Conservation (phyloP, 2,888 invertebrate genomes). For the Gortyna flavago region DNA sequence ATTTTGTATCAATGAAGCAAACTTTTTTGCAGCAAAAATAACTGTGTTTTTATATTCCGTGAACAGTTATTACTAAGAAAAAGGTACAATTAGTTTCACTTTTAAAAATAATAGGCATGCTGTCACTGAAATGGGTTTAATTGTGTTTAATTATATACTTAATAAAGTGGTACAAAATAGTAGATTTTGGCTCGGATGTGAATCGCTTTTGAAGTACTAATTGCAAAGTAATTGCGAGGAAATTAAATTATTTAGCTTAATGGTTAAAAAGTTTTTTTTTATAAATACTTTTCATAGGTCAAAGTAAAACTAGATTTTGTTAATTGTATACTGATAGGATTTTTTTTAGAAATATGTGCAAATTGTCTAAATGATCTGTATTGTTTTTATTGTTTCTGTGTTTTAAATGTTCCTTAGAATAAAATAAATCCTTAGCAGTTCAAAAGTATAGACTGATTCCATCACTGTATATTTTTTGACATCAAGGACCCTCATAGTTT, state of each 20-base stretch:
- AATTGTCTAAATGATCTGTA: slow-evolving; percentile 9
- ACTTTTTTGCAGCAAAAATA: slow-evolving; percentile 1
- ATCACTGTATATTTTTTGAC: slow-evolving; percentile 40
- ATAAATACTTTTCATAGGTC: background rate
- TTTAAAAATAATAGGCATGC: slow-evolving; percentile 22
- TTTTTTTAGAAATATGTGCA: slow-evolving; percentile 16
- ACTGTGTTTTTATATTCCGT: slow-evolving; percentile 1
- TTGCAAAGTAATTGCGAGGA: slow-evolving; percentile 1
- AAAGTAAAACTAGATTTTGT: background rate
- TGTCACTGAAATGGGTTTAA: background rate
- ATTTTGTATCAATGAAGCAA: slow-evolving; percentile 27
- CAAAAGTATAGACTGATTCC: slow-evolving; percentile 20
- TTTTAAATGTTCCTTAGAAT: slow-evolving; percentile 24
- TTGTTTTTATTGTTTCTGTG: background rate
- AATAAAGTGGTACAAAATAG: background rate
- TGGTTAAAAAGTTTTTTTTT: background rate
- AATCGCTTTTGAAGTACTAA: slow-evolving; percentile 29
- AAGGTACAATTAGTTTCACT: slow-evolving; percentile 2
- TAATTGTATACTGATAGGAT: background rate
- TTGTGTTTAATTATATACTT: background rate
- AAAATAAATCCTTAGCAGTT: slow-evolving; percentile 1
- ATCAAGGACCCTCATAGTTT: background rate
- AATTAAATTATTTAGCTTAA: background rate
- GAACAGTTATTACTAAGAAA: background rate
- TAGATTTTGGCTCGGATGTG: slow-evolving; percentile 6